These are phyloP conservation scores for Papilio dardanus DNA, from an alignment of 1,140 invertebrate species.

Conservation along the genomic window DNA sequence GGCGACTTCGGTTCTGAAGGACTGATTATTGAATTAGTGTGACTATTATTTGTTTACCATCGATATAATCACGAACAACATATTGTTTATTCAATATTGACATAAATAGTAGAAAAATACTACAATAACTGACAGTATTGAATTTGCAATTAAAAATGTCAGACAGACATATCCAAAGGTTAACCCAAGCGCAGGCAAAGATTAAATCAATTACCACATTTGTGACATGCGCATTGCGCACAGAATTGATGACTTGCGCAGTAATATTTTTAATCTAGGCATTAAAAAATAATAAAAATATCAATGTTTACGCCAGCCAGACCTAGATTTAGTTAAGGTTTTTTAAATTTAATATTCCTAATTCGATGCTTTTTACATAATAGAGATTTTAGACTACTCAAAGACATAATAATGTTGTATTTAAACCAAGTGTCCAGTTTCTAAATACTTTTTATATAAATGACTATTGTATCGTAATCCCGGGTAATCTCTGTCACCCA, in stretches of 20 bases:
- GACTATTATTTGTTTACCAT: constrained; percentile 11
- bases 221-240: constrained; percentile 28
- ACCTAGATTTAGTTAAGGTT: too few species aligned
- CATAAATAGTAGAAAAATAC: constrained; percentile 31
- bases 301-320: too few species aligned
- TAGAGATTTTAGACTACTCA: too few species aligned
- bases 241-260: constrained; percentile 17
- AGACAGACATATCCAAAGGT: constrained; percentile 29
- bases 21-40: background rate
- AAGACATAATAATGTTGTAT: too few species aligned
- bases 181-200: constrained; percentile 19
- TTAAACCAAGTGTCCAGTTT: too few species aligned
- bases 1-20: background rate
- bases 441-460: too few species aligned
- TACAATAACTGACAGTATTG: constrained; percentile 27
- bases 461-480: too few species aligned
- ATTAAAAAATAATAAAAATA: too few species aligned
- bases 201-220: constrained; percentile 37
- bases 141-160: constrained; percentile 35
- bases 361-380: too few species aligned
- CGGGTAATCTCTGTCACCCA: too few species aligned
- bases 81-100: constrained; percentile 32
- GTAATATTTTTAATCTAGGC: constrained; percentile 12
- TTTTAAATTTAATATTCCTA: too few species aligned
- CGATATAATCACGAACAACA: constrained; percentile 24